phyloP scores from a whole-genome alignment of 2,888 invertebrate species.

The Agrotis ipsilon region DNA sequence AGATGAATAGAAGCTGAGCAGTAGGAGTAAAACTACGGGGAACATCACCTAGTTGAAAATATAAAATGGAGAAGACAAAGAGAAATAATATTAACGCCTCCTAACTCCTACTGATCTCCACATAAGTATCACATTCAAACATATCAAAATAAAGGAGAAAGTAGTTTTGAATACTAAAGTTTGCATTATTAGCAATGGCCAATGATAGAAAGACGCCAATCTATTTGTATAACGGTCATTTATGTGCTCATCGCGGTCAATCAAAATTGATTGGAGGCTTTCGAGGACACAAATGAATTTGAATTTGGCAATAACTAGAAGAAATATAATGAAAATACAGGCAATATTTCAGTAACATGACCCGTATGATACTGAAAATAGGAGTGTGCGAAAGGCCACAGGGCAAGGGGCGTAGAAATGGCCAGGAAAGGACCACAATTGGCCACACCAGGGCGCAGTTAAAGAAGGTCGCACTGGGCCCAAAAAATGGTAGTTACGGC shows the following conservation, averaged over 20 bases:
- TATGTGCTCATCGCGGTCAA: slow-evolving; percentile 6
- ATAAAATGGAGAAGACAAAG: too few relatives aligned
- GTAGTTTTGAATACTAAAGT: slow-evolving; percentile 8
- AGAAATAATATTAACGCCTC: neutral
- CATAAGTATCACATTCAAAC: slow-evolving; percentile 5
- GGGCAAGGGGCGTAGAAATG: too few relatives aligned
- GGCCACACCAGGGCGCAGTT: too few relatives aligned
- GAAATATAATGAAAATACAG: neutral
- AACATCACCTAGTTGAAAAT: too few relatives aligned
- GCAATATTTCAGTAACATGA: too few relatives aligned
- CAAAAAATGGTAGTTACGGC: too few relatives aligned
- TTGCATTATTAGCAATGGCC: neutral
- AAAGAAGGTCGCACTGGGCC: too few relatives aligned
- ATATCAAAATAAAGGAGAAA: slow-evolving; percentile 25
- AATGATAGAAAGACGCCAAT: slow-evolving; percentile 18
- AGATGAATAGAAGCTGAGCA: too few relatives aligned
- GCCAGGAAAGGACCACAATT: too few relatives aligned
- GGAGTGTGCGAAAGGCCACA: too few relatives aligned
- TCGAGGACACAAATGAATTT: neutral
- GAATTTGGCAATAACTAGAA: slow-evolving; percentile 15
- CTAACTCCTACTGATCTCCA: neutral
- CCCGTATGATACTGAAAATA: too few relatives aligned
- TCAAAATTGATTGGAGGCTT: slow-evolving; percentile 8
- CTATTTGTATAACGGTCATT: slow-evolving; percentile 25
- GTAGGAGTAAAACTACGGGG: too few relatives aligned